Evolutionary conservation across 2,113 vertebrate species (phyloP).

Genomic region (Phaetusa simplex): DNA sequence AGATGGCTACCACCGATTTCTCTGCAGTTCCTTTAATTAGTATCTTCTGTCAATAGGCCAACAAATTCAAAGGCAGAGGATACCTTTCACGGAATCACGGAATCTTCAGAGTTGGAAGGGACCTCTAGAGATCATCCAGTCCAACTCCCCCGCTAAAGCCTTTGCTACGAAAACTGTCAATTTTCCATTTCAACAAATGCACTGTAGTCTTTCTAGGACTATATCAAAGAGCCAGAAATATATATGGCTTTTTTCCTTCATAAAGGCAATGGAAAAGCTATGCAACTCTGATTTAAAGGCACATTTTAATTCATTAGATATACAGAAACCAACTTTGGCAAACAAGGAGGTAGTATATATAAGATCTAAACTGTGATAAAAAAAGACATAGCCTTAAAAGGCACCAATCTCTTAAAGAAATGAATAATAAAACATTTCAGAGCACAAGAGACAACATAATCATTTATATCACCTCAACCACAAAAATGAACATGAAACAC

Average conservation of each 20-base stretch:
- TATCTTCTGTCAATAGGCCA: background rate
- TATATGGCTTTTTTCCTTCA: background rate
- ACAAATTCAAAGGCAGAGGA: background rate
- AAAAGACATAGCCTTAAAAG: background rate
- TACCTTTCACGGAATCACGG: too few species aligned
- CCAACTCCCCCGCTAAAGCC: too few species aligned
- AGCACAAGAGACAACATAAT: background rate
- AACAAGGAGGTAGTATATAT: background rate
- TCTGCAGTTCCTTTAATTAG: background rate
- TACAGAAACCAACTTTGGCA: background rate
- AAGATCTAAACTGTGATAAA: background rate
- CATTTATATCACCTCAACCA: background rate
- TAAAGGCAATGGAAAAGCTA: background rate
- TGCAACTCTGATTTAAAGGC: conserved; percentile 20
- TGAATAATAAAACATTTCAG: background rate
- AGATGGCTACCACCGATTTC: background rate
- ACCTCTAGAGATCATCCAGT: too few species aligned
- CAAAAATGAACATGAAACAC: rapidly evolving
- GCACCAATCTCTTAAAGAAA: background rate
- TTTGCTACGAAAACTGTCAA: background rate
- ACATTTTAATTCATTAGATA: conserved; percentile 23
- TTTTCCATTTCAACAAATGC: background rate
- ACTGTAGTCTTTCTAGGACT: background rate
- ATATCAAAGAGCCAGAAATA: background rate
- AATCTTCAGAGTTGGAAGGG: too few species aligned